Conservation (phyloP, 2,888 invertebrate genomes). For the Sphinx pinastri region DNA sequence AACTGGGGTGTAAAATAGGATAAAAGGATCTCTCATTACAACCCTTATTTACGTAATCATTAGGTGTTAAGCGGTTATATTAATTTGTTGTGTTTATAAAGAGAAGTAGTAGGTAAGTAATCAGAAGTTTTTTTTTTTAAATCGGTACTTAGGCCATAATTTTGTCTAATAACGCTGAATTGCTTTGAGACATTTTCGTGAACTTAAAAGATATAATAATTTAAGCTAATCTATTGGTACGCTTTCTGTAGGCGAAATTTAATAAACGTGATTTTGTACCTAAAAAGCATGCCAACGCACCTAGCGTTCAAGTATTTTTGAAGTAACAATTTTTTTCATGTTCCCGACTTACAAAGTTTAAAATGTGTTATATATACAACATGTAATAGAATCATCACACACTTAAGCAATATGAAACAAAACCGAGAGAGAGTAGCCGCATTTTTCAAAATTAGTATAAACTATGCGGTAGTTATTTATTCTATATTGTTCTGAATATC, state of each 20-base stretch:
- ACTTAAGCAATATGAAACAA: not conserved
- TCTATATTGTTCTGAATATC: not conserved
- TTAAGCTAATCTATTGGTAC: not conserved
- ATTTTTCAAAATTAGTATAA: no score
- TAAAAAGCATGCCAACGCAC: not conserved
- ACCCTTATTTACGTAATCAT: not conserved
- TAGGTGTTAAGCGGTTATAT: not conserved
- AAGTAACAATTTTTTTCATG: not conserved
- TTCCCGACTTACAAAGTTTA: no score
- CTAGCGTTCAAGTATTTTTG: not conserved
- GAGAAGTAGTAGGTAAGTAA: no score
- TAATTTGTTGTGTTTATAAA: not conserved
- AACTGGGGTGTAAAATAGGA: constrained; percentile 1
- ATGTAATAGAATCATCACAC: not conserved
- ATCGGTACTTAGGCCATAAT: no score
- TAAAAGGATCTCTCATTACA: not conserved
- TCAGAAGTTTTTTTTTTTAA: no score
- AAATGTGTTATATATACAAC: no score
- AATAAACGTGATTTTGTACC: not conserved
- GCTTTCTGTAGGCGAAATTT: not conserved
- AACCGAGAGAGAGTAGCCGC: no score
- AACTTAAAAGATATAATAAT: not conserved
- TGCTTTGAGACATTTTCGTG: no score
- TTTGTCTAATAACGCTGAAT: not conserved
- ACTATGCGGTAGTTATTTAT: not conserved